Evolutionary conservation across 2,888 invertebrate species (phyloP).

Genomic region (Notodonta dromedarius): DNA sequence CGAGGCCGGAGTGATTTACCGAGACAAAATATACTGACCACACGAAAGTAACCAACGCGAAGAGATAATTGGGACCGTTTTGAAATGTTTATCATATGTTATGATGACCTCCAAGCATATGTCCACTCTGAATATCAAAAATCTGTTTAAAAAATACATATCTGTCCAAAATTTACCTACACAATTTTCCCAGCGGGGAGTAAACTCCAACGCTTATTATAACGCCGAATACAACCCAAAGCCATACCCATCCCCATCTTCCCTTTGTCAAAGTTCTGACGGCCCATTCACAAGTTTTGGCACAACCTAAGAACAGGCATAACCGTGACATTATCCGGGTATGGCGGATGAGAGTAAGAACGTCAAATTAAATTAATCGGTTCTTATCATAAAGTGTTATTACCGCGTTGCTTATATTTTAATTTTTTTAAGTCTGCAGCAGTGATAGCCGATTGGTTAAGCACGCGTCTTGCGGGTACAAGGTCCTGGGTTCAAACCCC

Average conservation of each 20-base stretch:
- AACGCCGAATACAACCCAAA: neutral
- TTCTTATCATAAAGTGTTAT: neutral
- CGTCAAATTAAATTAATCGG: neutral
- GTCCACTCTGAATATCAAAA: too few species aligned
- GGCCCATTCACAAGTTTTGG: neutral
- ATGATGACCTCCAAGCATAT: too few species aligned
- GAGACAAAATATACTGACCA: neutral
- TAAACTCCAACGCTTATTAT: neutral
- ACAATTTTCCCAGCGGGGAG: too few species aligned
- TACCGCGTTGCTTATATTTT: too few species aligned
- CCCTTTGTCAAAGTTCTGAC: neutral
- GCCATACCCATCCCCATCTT: neutral
- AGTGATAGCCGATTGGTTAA: too few species aligned
- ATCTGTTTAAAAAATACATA: too few species aligned
- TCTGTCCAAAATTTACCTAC: too few species aligned
- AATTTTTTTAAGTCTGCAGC: too few species aligned
- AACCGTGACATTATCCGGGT: neutral
- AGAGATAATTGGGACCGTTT: too few species aligned
- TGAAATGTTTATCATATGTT: too few species aligned
- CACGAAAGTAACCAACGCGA: neutral
- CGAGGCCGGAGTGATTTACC: neutral
- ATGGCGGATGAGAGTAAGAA: neutral
- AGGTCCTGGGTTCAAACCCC: too few species aligned
- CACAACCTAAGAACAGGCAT: neutral
- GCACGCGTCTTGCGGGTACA: too few species aligned